Evolutionary conservation across 2,888 invertebrate species (phyloP), one percentile per base, ranked within the genome.

Genomic region (Hemicrepidius hirtus): DNA sequence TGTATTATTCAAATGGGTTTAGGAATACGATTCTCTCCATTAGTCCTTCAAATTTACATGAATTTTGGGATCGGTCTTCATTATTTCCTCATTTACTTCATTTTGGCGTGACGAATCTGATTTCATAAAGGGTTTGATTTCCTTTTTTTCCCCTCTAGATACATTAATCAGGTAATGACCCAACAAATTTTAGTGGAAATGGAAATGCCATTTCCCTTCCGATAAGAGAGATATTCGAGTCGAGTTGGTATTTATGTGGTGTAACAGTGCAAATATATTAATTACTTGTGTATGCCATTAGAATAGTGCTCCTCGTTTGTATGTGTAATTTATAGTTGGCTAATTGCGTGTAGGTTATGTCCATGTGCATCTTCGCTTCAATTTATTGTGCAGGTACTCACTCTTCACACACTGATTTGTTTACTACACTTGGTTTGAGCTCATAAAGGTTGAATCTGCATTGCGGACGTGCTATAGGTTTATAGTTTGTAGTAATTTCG

Each of bases 171-270:
- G n/a, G n/a, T n/a, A n/a, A n/a, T n/a, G n/a, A n/a, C n/a, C n/a
- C n/a, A n/a, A n/a, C n/a, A n/a, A n/a, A n/a, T n/a, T n/a, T n/a
- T n/a, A n/a, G n/a, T 16, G 37, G 20, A 64, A 32, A 21, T 63
- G 63, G 63, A 63, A 63, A 49, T 16, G 1, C 35, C 35, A 50
- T 64, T 64, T 50, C 64, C 50, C 50, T 32, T 13, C 7, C 55
- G 65, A 65, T 65, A 65, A 55, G 66, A 66, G 53, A 66, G 53
- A 12, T 24, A 53, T 55, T 64, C 66, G 37, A 37, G 53, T 1
- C 3, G 28, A 53, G 18, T 35, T 13, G 66, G 40, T 66, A 66
- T 66, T 66, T 66, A 66, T 41, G 66, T 24, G 55, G 53, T 66
- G 66, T 66, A 66, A 12, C 53, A 53, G 13, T 9, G 55, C 55